These are phyloP conservation scores for Eurytoma adleriae DNA, from an alignment of 2,888 invertebrate species.

Conservation along the genomic window DNA sequence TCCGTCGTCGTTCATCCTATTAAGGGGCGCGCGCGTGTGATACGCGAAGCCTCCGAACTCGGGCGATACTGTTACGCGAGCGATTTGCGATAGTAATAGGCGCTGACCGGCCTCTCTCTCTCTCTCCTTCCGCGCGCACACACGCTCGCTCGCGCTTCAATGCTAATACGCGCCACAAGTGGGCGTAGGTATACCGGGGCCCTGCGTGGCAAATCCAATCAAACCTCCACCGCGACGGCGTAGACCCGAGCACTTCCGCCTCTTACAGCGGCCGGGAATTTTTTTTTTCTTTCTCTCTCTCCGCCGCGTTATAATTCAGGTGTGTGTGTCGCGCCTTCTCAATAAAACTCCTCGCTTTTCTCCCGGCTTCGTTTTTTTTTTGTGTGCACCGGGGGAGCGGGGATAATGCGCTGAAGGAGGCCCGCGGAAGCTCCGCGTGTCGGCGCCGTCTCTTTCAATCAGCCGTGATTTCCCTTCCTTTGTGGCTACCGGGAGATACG, in stretches of 20 bases:
- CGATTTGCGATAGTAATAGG: constrained; percentile 67
- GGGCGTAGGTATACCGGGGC: constrained; percentile 62
- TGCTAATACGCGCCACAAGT: constrained; percentile 66
- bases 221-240: constrained; percentile 64
- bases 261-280: constrained; percentile 48
- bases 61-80: constrained; percentile 58
- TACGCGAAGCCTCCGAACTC: constrained; percentile 33
- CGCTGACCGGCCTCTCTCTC: constrained; percentile 55
- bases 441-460: constrained; percentile 42
- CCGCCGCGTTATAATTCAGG: constrained; percentile 46
- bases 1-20: constrained; percentile 14
- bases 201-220: constrained; percentile 73
- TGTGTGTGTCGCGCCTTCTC: constrained; percentile 11
- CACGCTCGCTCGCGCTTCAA: constrained; percentile 57
- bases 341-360: constrained; percentile 8
- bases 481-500: constrained; percentile 22
- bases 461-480: constrained; percentile 43
- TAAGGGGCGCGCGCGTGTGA: not conserved
- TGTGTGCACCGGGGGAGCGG: not conserved
- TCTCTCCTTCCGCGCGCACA: not conserved
- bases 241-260: constrained; percentile 48
- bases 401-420: not conserved
- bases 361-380: not conserved
- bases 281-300: constrained; percentile 28
- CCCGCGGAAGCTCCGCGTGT: not conserved